These are phyloP conservation scores for Schizopygopsis malacanthus DNA, from an alignment of 2,797 vertebrate species.

Conservation along the genomic window DNA sequence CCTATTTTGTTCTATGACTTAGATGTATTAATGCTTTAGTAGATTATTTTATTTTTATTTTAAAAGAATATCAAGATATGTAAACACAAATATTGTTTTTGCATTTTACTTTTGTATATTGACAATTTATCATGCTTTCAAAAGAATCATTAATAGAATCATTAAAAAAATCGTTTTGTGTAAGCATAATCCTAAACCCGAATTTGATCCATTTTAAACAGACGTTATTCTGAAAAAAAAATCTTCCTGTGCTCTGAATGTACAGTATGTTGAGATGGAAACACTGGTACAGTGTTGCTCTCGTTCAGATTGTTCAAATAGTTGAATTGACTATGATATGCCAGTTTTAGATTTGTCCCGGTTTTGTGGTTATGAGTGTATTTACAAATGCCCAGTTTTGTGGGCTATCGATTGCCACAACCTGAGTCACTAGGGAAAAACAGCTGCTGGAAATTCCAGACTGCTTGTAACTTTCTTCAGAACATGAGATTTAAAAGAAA, in stretches of 20 bases:
- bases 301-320: conserved; percentile 36
- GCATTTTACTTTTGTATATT: not conserved
- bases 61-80: not conserved
- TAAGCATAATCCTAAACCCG: not conserved
- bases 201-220: not conserved
- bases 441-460: conserved; percentile 60
- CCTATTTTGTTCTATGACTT: not conserved
- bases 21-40: not conserved
- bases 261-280: not conserved
- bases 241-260: conserved; percentile 9
- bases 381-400: conserved; percentile 48
- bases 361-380: conserved; percentile 32
- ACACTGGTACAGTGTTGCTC: conserved; percentile 21
- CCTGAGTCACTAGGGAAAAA: conserved; percentile 58
- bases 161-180: not conserved
- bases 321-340: conserved; percentile 49
- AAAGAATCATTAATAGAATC: not conserved
- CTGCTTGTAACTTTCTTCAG: conserved; percentile 55
- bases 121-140: not conserved
- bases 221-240: not conserved
- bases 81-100: not conserved
- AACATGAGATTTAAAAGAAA: conserved; percentile 62
- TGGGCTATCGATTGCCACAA: conserved; percentile 56
- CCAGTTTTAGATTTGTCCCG: conserved; percentile 31
- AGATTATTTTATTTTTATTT: not conserved